Evolutionary conservation across 2,797 vertebrate genomes (phyloP).

Genomic region (Sebastes minor): DNA sequence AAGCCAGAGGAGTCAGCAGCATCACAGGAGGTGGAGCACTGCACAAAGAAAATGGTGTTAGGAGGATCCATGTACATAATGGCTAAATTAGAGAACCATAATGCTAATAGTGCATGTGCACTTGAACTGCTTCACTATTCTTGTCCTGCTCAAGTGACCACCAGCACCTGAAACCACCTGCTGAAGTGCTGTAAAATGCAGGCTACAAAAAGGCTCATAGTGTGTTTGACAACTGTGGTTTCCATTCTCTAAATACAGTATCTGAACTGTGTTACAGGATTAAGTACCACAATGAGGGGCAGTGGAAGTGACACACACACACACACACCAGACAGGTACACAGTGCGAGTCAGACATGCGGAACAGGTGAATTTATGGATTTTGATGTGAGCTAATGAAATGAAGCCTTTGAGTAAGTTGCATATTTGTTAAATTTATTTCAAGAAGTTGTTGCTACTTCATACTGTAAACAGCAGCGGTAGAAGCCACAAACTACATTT

Average conservation of each 20-base stretch:
- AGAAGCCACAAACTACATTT: too few species aligned
- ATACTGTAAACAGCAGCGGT: too few species aligned
- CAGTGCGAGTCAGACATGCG: not conserved
- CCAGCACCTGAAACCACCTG: not conserved
- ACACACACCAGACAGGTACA: not conserved
- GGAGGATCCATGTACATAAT: not conserved
- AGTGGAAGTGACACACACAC: not conserved
- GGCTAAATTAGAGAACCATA: not conserved
- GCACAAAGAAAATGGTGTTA: not conserved
- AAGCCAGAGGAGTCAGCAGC: not conserved
- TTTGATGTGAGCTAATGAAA: too few species aligned
- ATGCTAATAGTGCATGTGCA: not conserved
- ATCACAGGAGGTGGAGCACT: not conserved
- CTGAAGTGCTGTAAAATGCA: not conserved
- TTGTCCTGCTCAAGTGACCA: not conserved
- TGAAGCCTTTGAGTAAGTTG: too few species aligned
- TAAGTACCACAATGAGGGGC: not conserved
- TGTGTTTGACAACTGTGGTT: not conserved
- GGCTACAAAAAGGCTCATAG: not conserved
- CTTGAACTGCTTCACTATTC: not conserved
- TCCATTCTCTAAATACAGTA: not conserved
- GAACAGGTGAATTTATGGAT: not conserved
- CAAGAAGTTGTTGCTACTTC: too few species aligned
- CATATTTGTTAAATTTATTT: not conserved
- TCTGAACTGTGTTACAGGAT: not conserved